Conservation (phyloP, 2,888 invertebrate species). For the Cantharis lateralis region DNA sequence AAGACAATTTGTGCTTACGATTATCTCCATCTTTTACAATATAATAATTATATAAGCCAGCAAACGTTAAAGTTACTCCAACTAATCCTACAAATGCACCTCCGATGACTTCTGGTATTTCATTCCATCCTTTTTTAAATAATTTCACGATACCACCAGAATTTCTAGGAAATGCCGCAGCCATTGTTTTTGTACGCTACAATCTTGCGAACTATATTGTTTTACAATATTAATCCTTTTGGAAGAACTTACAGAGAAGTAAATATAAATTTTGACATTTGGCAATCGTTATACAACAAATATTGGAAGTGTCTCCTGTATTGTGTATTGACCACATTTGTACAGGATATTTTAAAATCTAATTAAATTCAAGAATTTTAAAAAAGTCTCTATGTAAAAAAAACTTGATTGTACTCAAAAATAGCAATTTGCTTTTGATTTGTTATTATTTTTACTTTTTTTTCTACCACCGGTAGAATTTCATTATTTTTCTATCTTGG, state of each 20-base stretch:
- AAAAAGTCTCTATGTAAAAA: no score
- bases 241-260: background rate
- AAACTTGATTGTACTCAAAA: no score
- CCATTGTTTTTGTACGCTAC: conserved; percentile 15
- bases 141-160: conserved; percentile 44
- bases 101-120: conserved; percentile 74
- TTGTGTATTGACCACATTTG: background rate
- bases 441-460: no score
- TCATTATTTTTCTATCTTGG: no score
- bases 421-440: no score
- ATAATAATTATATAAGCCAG: conserved; percentile 58
- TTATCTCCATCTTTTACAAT: conserved; percentile 67
- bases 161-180: conserved; percentile 22
- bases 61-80: conserved; percentile 60
- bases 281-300: background rate
- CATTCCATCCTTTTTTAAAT: conserved; percentile 62
- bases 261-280: background rate
- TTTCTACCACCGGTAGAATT: no score
- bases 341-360: no score
- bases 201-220: background rate
- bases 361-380: no score
- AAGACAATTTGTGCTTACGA: conserved; percentile 65
- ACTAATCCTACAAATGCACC: conserved; percentile 62
- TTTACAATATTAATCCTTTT: background rate
- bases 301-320: background rate